Base-by-base conservation (phyloP, 2,888 invertebrate genomes). In the Rhagophthalmus giganteus region DNA sequence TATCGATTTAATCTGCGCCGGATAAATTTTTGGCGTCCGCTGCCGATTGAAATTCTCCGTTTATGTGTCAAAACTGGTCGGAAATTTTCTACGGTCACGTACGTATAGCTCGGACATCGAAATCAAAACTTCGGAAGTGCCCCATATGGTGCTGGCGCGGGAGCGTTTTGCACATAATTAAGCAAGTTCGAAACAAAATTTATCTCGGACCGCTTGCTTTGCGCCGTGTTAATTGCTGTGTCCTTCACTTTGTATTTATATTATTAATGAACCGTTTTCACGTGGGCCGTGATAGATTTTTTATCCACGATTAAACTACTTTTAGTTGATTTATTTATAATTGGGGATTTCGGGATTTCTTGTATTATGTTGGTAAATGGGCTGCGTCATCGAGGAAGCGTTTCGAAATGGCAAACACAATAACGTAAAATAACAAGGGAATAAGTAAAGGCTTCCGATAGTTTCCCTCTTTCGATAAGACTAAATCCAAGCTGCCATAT, bases 141-240 rank as follows among this genome's bases (percentile, higher is more conserved):
- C n/a, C n/a, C 51, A 51, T 51, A 51, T 51, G 51, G 51, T 35
- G 51, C 51, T 39, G 40, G 25, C 25, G 13, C 40, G 51, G 50
- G 45, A 44, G 51, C 45, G 45, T 51, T 51, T 51, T 51, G 45
- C 51, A 51, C 51, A 51, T 51, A 51, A 51, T 51, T 51, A 51
- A 51, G 39, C 51, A 45, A 51, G 34, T 51, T 51, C 40, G 33
- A 40, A 47, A 47, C 47, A 39, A 39, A 47, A 47, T 50, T 50
- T 42, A 44, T 38, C 33, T 25, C 28, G 16, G 37, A 32, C 32
- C 32, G 42, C 20, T 41, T 49, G 25, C 14, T 11, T 24, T 26
- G 13, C 5, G 31, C 12, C 9, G 27, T 33, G 13, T 33, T 15
- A 33, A 12, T 31, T 31, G 13, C 2, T 10, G 2, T 12, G 31